Conservation (phyloP, 2,113 vertebrate genomes). For the Ivindomyrus marchei region DNA sequence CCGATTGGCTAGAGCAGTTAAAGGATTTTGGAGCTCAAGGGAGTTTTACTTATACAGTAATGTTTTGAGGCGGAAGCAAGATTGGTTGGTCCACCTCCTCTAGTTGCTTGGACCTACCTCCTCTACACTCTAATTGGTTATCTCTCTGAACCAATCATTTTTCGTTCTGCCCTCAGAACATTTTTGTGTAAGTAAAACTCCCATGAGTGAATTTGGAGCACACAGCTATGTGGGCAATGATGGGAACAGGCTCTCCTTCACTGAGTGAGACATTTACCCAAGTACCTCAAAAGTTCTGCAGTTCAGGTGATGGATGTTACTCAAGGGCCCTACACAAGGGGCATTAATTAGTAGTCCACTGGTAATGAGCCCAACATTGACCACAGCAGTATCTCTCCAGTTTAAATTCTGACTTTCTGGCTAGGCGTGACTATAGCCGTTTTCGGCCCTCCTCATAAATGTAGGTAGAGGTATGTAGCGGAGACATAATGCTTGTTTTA, state of each 20-base stretch:
- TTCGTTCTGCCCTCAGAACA: too few relatives aligned
- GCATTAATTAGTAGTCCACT: not conserved
- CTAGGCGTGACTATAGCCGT: not conserved
- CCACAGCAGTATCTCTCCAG: not conserved
- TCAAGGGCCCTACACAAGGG: not conserved
- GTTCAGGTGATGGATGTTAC: not conserved
- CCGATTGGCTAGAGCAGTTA: not conserved
- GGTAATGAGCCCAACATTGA: not conserved
- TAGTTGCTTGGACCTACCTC: too few relatives aligned
- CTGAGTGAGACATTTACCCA: not conserved
- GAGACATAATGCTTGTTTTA: constrained; percentile 32
- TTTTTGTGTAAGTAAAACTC: too few relatives aligned
- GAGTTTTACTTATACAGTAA: not conserved
- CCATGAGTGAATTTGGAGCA: not conserved
- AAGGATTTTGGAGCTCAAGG: not conserved
- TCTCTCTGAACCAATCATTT: too few relatives aligned
- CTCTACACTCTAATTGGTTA: too few relatives aligned
- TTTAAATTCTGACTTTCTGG: not conserved
- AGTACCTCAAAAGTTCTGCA: not conserved
- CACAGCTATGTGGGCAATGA: not conserved
- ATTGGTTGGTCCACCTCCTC: too few relatives aligned
- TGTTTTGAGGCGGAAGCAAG: not conserved
- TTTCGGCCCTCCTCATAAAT: not conserved
- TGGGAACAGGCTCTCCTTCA: not conserved
- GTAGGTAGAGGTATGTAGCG: not conserved